Evolutionary conservation across 1,140 invertebrate genomes (phyloP).

Genomic region (Plectus sambesii): DNA sequence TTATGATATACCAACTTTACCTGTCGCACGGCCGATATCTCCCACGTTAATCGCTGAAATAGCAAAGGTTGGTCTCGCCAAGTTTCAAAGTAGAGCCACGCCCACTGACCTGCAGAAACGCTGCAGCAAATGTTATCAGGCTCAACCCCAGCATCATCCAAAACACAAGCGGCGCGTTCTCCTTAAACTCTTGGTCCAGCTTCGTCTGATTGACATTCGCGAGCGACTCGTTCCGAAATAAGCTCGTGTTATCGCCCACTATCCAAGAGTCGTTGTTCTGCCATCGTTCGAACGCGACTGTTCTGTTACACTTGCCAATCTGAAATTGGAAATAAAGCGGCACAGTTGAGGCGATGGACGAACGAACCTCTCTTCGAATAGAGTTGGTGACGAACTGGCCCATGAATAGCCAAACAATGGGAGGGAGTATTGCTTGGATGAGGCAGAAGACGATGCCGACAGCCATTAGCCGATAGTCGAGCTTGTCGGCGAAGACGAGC

Average conservation of each 20-base stretch:
- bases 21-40: conserved; percentile 37
- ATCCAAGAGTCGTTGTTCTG: conserved; percentile 5
- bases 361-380: conserved; percentile 27
- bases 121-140: conserved; percentile 37
- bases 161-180: conserved; percentile 36
- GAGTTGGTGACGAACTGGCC: conserved; percentile 37
- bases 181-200: conserved; percentile 31
- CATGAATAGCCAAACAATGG: conserved; percentile 43
- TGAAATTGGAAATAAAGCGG: background rate
- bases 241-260: conserved; percentile 8
- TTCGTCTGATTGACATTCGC: conserved; percentile 20
- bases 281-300: background rate
- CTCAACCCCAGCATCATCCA: conserved; percentile 32
- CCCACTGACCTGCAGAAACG: conserved; percentile 33
- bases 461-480: conserved; percentile 28
- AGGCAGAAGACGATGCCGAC: conserved; percentile 35
- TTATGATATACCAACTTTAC: too few species aligned
- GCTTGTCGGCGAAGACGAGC: too few species aligned
- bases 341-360: too few species aligned
- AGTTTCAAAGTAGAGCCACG: conserved; percentile 12
- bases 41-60: conserved; percentile 38
- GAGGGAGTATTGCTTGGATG: conserved; percentile 37
- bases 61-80: conserved; percentile 7
- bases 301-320: conserved; percentile 1
- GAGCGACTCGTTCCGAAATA: conserved; percentile 6